Base-by-base conservation (phyloP, 2,888 invertebrate genomes). In the Pandemis corylana region DNA sequence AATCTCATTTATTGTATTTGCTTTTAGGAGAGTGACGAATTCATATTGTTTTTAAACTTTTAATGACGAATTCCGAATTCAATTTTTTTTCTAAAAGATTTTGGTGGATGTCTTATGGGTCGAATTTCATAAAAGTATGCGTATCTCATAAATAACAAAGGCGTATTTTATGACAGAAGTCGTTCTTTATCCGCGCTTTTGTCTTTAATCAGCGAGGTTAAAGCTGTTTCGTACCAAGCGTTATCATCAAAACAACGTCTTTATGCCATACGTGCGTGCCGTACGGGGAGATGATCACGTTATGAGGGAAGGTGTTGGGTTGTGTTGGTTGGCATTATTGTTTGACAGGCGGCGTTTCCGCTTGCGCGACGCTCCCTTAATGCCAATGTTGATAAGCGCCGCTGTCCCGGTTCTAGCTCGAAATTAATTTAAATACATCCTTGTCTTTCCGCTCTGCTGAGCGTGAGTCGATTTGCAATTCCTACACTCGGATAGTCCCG, bases 381-480 rank as follows among this genome's bases (percentile, higher is more conserved):
- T 75, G 75, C 71, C 73, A 59, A 74, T 76, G 78, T 79, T 82
- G 80, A 82, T 82, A 81, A 80, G 80, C 78, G 75, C 76, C 78
- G 70, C 80, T 80, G 79, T 76, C 78, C 77, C 78, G 78, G 74
- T 77, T 77, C 70, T 72, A 75, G 77, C 79, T 83, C 78, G 82
- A 90, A 92, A 92, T 92, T 92, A 90, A 91, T 91, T 92, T 89
- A 90, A 90, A 90, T 89, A 89, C 90, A 89, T 90, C 89, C 87
- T 90, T 90, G 91, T 90, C 89, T 92, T 90, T 90, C 87, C 86
- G 81, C 90, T 90, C 83, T 79, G 85, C 82, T 84, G 84, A 89
- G 89, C 89, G 85, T 85, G 84, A 90, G 85, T 84, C 89, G 92
- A 92, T 92, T 90, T 88, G 85, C 89, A 88, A 91, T 91, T 90